Evolutionary conservation across 2,113 vertebrate species (phyloP).

Genomic region (Macrotus californicus): DNA sequence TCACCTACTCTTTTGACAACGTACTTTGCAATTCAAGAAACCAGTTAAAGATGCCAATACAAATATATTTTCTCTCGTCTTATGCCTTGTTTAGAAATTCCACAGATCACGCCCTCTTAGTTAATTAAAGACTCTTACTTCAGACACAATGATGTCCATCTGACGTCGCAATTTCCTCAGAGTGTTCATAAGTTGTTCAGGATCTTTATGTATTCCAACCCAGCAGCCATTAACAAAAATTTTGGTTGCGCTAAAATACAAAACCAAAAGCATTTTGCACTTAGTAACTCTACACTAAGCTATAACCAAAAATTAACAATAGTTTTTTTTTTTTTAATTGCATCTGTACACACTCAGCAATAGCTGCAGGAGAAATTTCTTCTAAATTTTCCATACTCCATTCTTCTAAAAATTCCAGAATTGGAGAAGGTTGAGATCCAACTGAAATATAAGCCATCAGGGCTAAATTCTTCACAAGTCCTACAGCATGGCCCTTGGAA

Average conservation of each 20-base stretch:
- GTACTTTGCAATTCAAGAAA: background rate
- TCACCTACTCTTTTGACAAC: background rate
- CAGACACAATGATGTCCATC: constrained; percentile 99
- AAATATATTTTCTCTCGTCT: background rate
- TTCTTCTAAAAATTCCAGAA: constrained; percentile 98
- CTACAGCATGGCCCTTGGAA: constrained; percentile 96
- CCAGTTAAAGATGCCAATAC: background rate
- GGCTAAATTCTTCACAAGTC: constrained; percentile 97
- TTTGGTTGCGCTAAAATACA: constrained; percentile 90
- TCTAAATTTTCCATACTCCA: constrained; percentile 99
- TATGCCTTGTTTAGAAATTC: background rate
- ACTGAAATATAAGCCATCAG: constrained; percentile 99
- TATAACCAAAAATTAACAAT: background rate
- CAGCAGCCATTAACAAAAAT: constrained; percentile 99
- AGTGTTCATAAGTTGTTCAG: constrained; percentile 98
- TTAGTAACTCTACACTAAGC: background rate
- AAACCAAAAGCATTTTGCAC: background rate
- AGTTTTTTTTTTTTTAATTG: background rate
- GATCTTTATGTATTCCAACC: constrained; percentile 99
- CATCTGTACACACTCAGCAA: constrained; percentile 89
- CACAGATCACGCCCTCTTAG: background rate
- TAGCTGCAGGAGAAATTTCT: constrained; percentile 98
- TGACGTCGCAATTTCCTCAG: constrained; percentile 94
- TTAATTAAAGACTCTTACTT: constrained; percentile 79
- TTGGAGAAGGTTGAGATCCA: constrained; percentile 97